phyloP scores from a whole-genome alignment of 2,797 vertebrate genomes.

The Fistularia tabacaria region DNA sequence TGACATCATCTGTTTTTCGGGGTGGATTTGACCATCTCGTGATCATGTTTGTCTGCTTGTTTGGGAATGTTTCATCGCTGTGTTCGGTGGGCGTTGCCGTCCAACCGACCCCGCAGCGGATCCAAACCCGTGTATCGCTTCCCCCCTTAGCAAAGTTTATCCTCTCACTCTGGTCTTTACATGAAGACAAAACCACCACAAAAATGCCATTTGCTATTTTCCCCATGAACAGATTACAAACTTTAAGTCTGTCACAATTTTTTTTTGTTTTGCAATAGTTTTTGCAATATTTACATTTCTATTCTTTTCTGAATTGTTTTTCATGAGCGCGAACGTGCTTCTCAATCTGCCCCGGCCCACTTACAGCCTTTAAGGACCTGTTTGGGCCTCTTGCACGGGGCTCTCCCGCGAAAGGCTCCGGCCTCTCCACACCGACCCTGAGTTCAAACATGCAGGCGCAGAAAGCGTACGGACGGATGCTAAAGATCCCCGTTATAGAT shows the following conservation, averaged over 20 bases:
- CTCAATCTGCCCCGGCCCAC: not conserved
- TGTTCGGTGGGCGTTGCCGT: constrained; percentile 33
- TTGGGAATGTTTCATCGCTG: constrained; percentile 24
- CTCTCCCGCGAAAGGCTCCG: constrained; percentile 13
- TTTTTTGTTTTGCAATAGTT: no score
- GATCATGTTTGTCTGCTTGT: constrained; percentile 14
- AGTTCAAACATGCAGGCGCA: constrained; percentile 28
- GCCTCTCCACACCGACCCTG: constrained; percentile 24
- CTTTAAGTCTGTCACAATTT: no score
- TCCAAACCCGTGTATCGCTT: no score
- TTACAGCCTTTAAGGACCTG: not conserved
- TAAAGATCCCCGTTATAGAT: constrained; percentile 24
- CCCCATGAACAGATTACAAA: no score
- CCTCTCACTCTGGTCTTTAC: no score
- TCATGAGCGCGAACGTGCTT: constrained; percentile 1
- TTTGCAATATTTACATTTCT: no score
- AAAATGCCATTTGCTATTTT: no score
- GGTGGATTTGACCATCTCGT: not conserved
- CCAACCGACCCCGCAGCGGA: constrained; percentile 33
- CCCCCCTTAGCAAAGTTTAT: no score
- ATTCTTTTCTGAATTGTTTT: not conserved
- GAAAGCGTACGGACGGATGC: constrained; percentile 39
- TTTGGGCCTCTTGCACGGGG: constrained; percentile 8
- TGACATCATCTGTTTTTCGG: constrained; percentile 14
- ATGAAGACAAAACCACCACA: no score